Evolutionary conservation across 2,113 vertebrate genomes (phyloP).

Genomic region (Chloropsis cyanopogon): DNA sequence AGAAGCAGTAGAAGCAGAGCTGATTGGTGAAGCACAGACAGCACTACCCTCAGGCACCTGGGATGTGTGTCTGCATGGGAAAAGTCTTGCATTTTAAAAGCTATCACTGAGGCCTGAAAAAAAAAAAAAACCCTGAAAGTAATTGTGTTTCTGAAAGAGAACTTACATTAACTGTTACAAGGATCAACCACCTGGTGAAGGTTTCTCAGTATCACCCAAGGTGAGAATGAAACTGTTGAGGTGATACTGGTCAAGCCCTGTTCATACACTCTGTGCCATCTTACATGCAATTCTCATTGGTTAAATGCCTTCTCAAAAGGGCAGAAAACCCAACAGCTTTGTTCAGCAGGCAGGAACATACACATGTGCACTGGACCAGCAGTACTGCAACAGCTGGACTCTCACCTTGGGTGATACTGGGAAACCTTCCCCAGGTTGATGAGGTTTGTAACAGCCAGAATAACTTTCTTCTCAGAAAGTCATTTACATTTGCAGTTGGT

Average conservation of each 20-base stretch:
- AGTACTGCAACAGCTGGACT: not conserved
- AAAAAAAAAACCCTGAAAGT: not conserved
- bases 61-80: not conserved
- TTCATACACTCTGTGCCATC: not conserved
- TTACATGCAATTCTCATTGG: not conserved
- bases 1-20: not conserved
- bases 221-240: conserved; percentile 48
- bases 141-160: conserved; percentile 31
- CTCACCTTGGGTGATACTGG: conserved; percentile 32
- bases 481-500: conserved; percentile 45
- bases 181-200: conserved; percentile 13
- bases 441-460: not conserved
- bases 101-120: conserved; percentile 1
- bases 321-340: not conserved
- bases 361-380: not conserved
- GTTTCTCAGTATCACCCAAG: conserved; percentile 52
- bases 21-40: not conserved
- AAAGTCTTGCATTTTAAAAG: conserved; percentile 12
- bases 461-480: conserved; percentile 61
- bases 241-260: not conserved
- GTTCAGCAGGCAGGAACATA: not conserved
- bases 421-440: conserved; percentile 31
- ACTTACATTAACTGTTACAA: conserved; percentile 36
- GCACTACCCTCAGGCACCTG: not conserved
- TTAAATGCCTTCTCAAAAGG: not conserved